Evolutionary conservation across 2,113 vertebrate species (phyloP), one percentile per base, ranked within the genome.

Genomic region (Dipodomys ordii): DNA sequence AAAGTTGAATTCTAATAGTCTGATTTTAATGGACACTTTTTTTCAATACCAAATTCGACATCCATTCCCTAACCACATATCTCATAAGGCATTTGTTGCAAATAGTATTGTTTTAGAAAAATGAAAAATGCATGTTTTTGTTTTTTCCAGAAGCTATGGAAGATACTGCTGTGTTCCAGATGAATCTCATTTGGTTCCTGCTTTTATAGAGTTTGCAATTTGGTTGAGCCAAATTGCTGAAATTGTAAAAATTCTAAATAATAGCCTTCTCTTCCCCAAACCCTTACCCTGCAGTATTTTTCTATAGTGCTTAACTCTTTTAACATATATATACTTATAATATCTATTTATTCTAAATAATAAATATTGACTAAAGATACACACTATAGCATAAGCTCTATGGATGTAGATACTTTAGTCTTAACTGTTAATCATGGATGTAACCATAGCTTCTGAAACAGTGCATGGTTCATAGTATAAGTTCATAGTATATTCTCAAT

Each of bases 31-130:
- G 7, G 74, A 6, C 83, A 23, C 86, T 72, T 83, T 90, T 57
- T 76, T 22, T 77, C 15, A 30, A 0, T 79, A 39, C 25, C 53
- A 46, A 11, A 28, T 90, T 83, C n/a, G 32, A 44, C 49, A 79
- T 71, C 64, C 12, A 28, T 90, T 92, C 49, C 39, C 49, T 87
- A 80, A 64, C 39, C 19, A 44, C 15, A 30, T 78, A 6, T 79
- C 49, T 83, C 32, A 15, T 84, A 68, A 83, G 49, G 28, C 78
- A 57, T 74, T 85, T 78, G 68, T 83, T 93, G 53, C 28, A 91
- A 69, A 71, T 76, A 76, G 25, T 25, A 76, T 73, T 83, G 27
- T 72, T 93, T 64, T 87, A 69, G 64, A 32, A 69, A 90, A 83
- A 77, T 73, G 67, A 0, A 53, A 20, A 87, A 69, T 64, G 15